Percentiles rank a stretch among this genome's conserved stretches.
Evolutionary conservation across 2,797 vertebrate species (phyloP).

Genomic region (Morus bassanus): DNA sequence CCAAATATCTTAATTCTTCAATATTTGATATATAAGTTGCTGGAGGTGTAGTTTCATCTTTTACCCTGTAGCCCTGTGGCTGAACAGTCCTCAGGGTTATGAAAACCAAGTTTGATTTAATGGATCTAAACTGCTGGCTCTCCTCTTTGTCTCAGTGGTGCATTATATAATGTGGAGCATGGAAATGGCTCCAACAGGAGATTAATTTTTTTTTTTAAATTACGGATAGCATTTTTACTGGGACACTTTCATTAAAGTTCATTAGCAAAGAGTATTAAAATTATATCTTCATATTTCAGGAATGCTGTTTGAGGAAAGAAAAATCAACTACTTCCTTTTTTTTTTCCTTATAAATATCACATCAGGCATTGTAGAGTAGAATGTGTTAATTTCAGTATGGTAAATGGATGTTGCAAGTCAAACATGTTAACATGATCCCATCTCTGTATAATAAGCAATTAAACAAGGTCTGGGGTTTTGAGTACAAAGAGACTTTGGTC

Average conservation of each 20-base stretch:
- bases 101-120: background rate
- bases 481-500: conserved; percentile 10
- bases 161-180: background rate
- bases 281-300: background rate
- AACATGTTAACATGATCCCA: conserved; percentile 4
- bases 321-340: background rate
- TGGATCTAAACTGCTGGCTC: background rate
- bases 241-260: background rate
- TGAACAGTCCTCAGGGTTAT: background rate
- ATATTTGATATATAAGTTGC: background rate
- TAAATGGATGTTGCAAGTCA: background rate
- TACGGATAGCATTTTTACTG: background rate
- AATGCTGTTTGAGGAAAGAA: background rate
- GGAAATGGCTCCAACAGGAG: background rate
- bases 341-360: background rate
- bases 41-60: background rate
- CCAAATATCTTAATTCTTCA: background rate
- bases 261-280: background rate
- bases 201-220: background rate
- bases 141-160: background rate
- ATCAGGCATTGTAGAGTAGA: background rate
- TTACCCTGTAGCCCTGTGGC: background rate
- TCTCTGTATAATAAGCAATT: conserved; percentile 20
- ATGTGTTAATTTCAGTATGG: background rate
- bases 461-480: conserved; percentile 39